These are phyloP conservation scores for Drosophila mojavensis DNA, from an alignment of 1,140 invertebrate species.

Conservation along the genomic window DNA sequence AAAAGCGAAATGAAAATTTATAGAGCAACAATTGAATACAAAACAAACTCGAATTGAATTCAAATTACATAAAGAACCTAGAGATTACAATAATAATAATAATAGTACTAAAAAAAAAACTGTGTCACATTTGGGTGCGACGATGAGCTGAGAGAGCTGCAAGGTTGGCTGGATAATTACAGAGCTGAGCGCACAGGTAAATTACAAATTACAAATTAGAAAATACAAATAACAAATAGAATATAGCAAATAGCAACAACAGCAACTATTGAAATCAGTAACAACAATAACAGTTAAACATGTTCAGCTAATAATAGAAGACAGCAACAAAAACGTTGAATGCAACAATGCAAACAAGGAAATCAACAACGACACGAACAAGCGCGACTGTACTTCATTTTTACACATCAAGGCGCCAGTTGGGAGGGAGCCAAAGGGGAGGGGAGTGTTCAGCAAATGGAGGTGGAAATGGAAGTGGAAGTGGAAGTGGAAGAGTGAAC, in stretches of 20 bases:
- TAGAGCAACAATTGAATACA: neutral
- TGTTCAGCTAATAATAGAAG: slow-evolving; percentile 59
- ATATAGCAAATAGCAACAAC: slow-evolving; percentile 23
- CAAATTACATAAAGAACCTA: slow-evolving; percentile 11
- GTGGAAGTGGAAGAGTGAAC: slow-evolving; percentile 23
- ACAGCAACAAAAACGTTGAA: slow-evolving; percentile 33
- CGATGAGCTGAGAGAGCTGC: slow-evolving; percentile 39
- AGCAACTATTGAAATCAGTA: slow-evolving; percentile 16
- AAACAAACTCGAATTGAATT: neutral
- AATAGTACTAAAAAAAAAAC: slow-evolving; percentile 14
- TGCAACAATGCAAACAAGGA: slow-evolving; percentile 71
- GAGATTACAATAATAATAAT: slow-evolving; percentile 27
- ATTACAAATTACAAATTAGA: slow-evolving; percentile 47
- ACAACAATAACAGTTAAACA: slow-evolving; percentile 30
- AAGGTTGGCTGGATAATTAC: slow-evolving; percentile 78
- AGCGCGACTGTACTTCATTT: slow-evolving; percentile 70
- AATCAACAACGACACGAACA: slow-evolving; percentile 61
- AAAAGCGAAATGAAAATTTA: slow-evolving; percentile 35
- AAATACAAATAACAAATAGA: slow-evolving; percentile 15
- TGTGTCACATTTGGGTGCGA: slow-evolving; percentile 65
- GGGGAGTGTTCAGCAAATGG: neutral
- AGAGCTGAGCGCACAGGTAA: slow-evolving; percentile 75
- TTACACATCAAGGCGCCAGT: slow-evolving; percentile 19
- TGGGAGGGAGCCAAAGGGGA: neutral
- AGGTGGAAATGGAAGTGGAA: slow-evolving; percentile 1